A percentile compares a stretch with the other conserved stretches of the same genome.
Evolutionary conservation across 2,113 vertebrate genomes (phyloP).

Genomic region (Gadus macrocephalus): DNA sequence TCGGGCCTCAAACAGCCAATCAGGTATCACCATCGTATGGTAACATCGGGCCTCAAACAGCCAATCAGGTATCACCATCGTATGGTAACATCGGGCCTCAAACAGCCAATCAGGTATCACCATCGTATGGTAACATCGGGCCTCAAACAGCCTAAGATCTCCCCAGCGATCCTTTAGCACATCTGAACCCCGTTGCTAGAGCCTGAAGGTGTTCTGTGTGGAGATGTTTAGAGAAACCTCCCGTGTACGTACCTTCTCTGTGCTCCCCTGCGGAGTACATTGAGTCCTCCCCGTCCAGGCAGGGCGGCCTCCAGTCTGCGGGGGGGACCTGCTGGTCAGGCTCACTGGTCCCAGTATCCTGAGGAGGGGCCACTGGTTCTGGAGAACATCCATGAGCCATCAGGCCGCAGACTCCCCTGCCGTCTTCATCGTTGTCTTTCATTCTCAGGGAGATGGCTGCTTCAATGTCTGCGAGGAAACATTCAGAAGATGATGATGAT

Average conservation of each 20-base stretch:
- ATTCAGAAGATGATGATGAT: too few relatives aligned
- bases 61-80: too few relatives aligned
- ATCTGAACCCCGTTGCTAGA: background rate
- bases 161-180: background rate
- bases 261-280: conserved; percentile 25
- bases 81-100: too few relatives aligned
- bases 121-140: too few relatives aligned
- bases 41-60: too few relatives aligned
- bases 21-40: too few relatives aligned
- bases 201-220: background rate
- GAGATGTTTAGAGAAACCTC: too few relatives aligned
- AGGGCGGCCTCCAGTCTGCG: conserved; percentile 17
- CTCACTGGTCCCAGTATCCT: conserved; percentile 18
- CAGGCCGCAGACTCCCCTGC: background rate
- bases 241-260: conserved; percentile 4
- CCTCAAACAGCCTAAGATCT: too few relatives aligned
- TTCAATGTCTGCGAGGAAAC: background rate
- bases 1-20: too few relatives aligned
- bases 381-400: background rate
- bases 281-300: conserved; percentile 40
- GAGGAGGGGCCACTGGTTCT: conserved; percentile 15
- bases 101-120: too few relatives aligned
- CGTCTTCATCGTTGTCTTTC: background rate
- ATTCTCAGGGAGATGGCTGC: background rate
- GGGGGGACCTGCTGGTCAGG: conserved; percentile 63